Evolutionary conservation across 2,113 vertebrate genomes (phyloP).

Genomic region (Neomonachus schauinslandi): DNA sequence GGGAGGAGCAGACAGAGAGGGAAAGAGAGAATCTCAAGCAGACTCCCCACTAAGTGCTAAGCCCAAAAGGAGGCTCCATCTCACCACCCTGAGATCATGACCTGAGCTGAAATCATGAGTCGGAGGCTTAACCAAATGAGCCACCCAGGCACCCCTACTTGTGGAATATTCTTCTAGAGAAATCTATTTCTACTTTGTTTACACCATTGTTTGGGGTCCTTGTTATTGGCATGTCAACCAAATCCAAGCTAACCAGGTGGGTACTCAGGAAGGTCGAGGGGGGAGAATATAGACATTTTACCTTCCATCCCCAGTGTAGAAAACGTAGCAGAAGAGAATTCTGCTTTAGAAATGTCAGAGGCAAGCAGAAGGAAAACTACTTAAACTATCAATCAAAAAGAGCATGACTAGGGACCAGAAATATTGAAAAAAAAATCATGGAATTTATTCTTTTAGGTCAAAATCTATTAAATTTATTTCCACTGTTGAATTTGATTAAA

Average conservation of each 20-base stretch:
- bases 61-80: not conserved
- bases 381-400: conserved; percentile 39
- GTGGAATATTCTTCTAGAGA: not conserved
- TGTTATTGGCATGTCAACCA: not conserved
- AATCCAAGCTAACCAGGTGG: not conserved
- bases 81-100: not conserved
- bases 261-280: not conserved
- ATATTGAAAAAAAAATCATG: fast-evolving
- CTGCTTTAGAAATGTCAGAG: not conserved
- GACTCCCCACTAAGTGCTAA: not conserved
- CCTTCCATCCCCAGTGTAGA: not conserved
- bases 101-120: not conserved
- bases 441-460: not conserved
- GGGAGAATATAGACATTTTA: not conserved
- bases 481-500: not conserved
- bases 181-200: not conserved
- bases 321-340: not conserved
- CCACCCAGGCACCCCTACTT: not conserved
- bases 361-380: not conserved
- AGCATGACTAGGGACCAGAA: not conserved
- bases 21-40: not conserved
- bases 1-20: not conserved
- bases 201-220: not conserved
- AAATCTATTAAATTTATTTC: conserved; percentile 37
- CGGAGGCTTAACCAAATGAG: not conserved